These are phyloP conservation scores for Megamerina dolium DNA, from an alignment of 2,888 invertebrate genomes.

Conservation along the genomic window DNA sequence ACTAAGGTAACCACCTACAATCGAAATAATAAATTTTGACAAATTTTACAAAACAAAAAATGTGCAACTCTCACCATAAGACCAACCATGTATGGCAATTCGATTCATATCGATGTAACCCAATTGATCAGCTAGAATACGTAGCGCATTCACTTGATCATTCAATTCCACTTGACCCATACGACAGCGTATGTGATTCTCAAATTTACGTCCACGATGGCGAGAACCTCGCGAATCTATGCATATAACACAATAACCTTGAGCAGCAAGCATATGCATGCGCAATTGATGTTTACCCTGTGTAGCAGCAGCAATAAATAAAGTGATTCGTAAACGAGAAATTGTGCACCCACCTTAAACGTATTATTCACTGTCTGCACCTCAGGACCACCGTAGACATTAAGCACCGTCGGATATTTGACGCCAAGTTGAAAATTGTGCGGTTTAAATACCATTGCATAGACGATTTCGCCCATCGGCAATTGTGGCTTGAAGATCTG, in stretches of 20 bases:
- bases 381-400: conserved; percentile 98
- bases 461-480: conserved; percentile 63
- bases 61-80: conserved; percentile 70
- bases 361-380: conserved; percentile 96
- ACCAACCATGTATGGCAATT: conserved; percentile 97
- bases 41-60: neutral
- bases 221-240: conserved; percentile 94
- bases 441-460: conserved; percentile 88
- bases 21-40: conserved; percentile 1
- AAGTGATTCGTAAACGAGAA: neutral
- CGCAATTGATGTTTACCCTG: conserved; percentile 85
- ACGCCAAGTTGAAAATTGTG: conserved; percentile 57
- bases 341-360: conserved; percentile 62
- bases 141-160: conserved; percentile 92
- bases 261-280: conserved; percentile 90
- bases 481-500: conserved; percentile 67
- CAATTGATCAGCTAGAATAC: conserved; percentile 74
- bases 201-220: conserved; percentile 87
- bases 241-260: conserved; percentile 93
- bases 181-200: conserved; percentile 78
- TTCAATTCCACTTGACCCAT: conserved; percentile 92
- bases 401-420: conserved; percentile 87
- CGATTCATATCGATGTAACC: conserved; percentile 87
- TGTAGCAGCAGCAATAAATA: neutral
- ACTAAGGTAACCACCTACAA: conserved; percentile 81